Percentiles rank a stretch among this genome's conserved stretches.
phyloP scores from a whole-genome alignment of 1,140 invertebrate genomes.

The Patella vulgata region DNA sequence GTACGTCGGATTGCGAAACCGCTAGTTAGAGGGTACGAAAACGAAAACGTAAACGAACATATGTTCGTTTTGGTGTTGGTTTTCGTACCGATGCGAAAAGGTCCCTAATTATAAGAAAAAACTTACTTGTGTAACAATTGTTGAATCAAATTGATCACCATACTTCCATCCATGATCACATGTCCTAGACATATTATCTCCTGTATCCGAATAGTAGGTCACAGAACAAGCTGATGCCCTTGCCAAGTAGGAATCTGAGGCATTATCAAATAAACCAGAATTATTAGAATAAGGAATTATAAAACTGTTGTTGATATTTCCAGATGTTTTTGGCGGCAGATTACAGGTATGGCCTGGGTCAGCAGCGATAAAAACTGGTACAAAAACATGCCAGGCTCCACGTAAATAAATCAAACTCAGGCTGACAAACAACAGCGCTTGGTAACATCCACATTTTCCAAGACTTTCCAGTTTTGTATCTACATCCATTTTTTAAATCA shows the following conservation, averaged over 20 bases:
- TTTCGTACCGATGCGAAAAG: too few species aligned
- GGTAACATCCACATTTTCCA: conserved; percentile 89
- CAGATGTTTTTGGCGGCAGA: conserved; percentile 8
- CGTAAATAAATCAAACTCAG: conserved; percentile 83
- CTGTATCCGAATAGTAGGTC: conserved; percentile 1
- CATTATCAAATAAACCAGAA: conserved; percentile 1
- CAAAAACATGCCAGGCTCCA: conserved; percentile 82
- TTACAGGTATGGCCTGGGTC: conserved; percentile 41
- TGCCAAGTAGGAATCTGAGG: neutral
- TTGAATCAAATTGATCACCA: conserved; percentile 31
- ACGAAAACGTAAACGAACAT: too few species aligned
- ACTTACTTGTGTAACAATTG: conserved; percentile 33
- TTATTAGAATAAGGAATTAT: conserved; percentile 8
- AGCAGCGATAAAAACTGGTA: conserved; percentile 73
- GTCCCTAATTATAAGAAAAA: conserved; percentile 4
- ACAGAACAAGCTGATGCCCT: conserved; percentile 1
- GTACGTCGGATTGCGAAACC: too few species aligned
- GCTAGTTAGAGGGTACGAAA: too few species aligned
- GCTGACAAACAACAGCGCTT: conserved; percentile 83
- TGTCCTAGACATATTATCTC: conserved; percentile 20
- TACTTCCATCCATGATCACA: conserved; percentile 38
- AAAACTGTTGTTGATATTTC: neutral
- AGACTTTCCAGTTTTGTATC: conserved; percentile 85
- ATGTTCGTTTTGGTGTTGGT: too few species aligned
- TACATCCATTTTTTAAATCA: conserved; percentile 81